Percentiles rank a stretch among this genome's conserved stretches.
phyloP scores from a whole-genome alignment of 2,113 vertebrate genomes.

The Pterocles burchelli region DNA sequence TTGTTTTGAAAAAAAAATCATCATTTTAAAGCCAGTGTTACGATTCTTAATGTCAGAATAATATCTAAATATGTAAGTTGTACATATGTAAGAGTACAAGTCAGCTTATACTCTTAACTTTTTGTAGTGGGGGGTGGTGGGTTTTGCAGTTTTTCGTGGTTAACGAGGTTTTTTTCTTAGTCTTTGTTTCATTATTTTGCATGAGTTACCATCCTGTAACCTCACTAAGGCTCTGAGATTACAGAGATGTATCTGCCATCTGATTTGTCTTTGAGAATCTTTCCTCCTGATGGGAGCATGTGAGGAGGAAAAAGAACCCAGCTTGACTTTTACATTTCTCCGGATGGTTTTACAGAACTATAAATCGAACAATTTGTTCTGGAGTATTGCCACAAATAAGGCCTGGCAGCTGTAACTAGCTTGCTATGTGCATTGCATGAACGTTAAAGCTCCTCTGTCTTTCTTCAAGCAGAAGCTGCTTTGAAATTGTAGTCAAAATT shows the following conservation, averaged over 20 bases:
- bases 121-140: not conserved
- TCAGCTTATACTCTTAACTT: not conserved
- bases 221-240: not conserved
- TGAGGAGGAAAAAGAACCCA: not conserved
- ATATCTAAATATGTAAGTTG: not conserved
- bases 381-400: conserved; percentile 11
- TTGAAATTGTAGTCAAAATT: not conserved
- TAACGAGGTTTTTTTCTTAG: not conserved
- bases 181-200: not conserved
- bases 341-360: not conserved
- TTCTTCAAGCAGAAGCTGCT: not conserved
- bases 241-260: not conserved
- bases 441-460: not conserved
- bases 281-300: not conserved
- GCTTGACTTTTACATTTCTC: not conserved
- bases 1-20: not conserved
- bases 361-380: not conserved
- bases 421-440: not conserved
- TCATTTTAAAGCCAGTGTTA: not conserved
- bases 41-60: not conserved
- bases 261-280: not conserved
- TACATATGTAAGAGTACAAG: not conserved
- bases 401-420: conserved; percentile 16
- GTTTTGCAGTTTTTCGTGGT: not conserved
- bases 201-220: not conserved